Base-by-base conservation (phyloP, 2,797 vertebrate genomes). In the Otus scops region DNA sequence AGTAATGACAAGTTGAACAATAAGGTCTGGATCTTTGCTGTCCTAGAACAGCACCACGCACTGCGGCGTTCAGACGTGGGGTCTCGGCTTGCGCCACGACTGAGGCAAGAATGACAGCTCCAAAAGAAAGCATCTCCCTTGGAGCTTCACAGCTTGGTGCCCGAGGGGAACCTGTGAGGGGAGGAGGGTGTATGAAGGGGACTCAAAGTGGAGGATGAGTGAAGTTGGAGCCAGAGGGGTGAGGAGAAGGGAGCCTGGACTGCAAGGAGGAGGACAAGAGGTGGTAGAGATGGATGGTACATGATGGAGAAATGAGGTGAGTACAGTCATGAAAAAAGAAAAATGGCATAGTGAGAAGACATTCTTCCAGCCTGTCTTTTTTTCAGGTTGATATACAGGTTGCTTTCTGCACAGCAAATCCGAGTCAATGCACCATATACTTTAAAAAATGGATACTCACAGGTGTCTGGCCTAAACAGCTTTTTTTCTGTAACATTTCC, bases 81-180 rank as follows among this genome's bases (percentile, higher is more conserved):
- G 26, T 36, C 47, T 10, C 2, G n/a, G 45, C 61, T 45, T 11
- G 1, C 9, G 9, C 11, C 39, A 11, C 1, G 1, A 16, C 24
- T 10, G 41, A 47, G 74, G 50, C 11, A 20, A 50, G 45, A 60
- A 5, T 14, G 34, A 4, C 32, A 41, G 51, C 60, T 38, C 14
- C 47, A 13, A 5, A 56, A 16, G 39, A 69, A 21, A 45, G 73
- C 51, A 11, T n/a, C 8, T 60, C 6, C 45, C 54, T 13, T 5
- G 17, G 59, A 76, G 21, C 24, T 23, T 1, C 12, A 1, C 3
- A 3, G 28, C 2, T 11, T 9, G 48, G 27, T 15, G 38, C 23
- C 43, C 3, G 1, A 53, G 10, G 19, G 36, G 26, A 11, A 17
- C 5, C 34, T 14, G 32, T 43, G 51, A 39, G 63, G 43, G 26